A percentile compares a stretch with the other conserved stretches of the same genome.
Conservation (phyloP, 2,113 vertebrate genomes). For the Aplodontia rufa region DNA sequence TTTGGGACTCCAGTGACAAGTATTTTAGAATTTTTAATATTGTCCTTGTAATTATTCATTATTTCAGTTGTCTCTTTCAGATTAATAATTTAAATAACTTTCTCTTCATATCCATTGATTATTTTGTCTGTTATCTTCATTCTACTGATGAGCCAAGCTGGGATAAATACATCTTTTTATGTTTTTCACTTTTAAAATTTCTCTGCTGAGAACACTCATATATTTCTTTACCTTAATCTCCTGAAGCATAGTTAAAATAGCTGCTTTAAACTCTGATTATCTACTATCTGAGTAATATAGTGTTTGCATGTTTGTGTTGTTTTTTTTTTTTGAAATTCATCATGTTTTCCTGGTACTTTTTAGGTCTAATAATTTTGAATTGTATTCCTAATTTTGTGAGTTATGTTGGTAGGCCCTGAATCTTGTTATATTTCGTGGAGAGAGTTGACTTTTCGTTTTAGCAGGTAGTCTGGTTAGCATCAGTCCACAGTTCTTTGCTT, state of each 20-base stretch:
- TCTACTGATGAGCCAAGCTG: neutral
- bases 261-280: neutral
- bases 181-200: constrained; percentile 26
- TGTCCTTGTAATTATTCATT: neutral
- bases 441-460: neutral
- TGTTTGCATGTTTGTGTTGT: neutral
- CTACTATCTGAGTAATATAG: neutral
- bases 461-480: neutral
- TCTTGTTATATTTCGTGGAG: neutral
- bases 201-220: neutral
- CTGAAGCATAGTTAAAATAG: neutral
- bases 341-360: neutral
- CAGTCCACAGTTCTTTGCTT: neutral
- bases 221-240: neutral
- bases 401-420: neutral
- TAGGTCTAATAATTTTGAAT: neutral
- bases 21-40: neutral
- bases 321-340: constrained; percentile 3
- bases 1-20: neutral
- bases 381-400: neutral
- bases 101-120: neutral
- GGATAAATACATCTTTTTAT: neutral
- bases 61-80: neutral
- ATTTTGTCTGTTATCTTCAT: neutral
- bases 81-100: neutral